Evolutionary conservation across 2,888 invertebrate genomes (phyloP), one percentile per base, ranked within the genome.

Genomic region (Nomada goodeniana): DNA sequence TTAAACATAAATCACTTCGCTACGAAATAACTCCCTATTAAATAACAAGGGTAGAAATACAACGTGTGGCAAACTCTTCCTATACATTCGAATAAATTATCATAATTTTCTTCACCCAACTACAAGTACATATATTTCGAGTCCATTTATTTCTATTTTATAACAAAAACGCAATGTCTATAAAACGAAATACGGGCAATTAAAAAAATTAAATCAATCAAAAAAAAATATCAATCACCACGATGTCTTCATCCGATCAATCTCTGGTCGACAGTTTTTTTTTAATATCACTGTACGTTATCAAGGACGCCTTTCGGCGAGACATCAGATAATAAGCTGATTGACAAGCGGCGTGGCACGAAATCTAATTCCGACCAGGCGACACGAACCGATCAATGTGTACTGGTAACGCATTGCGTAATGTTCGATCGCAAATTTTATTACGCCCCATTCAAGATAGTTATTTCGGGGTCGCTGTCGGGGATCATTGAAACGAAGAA

Each of bases 351-450:
- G 36, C n/a, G 36, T 23, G 53, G 52, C 52, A 42, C 53, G 61
- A 63, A 63, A 63, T 63, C 50, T 72, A 44, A 53, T 53, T 53
- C 61, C 57, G 61, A 20, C 65, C 36, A n/a, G 67, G 68, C 55
- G 36, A 50, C 47, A 9, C 67, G 53, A 42, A 15, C 18, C 23
- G 23, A 53, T 63, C 61, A 36, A 63, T 42, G 55, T 64, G 55
- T 47, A 20, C 29, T 57, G 65, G 65, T 47, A 64, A 73, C 65
- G 53, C 36, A 36, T 61, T 61, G 52, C 65, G 57, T 57, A 73
- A 57, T 55, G 42, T 13, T 55, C 18, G n/a, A 18, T 9, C 44
- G 44, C 23, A 3, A 63, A 63, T 23, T 63, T 47, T 26, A 23
- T 20, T 50, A 47, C 44, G 44, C 18, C 23, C 20, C 5, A 63